Conservation (phyloP, 2,113 vertebrate species). For the Axis porcinus region DNA sequence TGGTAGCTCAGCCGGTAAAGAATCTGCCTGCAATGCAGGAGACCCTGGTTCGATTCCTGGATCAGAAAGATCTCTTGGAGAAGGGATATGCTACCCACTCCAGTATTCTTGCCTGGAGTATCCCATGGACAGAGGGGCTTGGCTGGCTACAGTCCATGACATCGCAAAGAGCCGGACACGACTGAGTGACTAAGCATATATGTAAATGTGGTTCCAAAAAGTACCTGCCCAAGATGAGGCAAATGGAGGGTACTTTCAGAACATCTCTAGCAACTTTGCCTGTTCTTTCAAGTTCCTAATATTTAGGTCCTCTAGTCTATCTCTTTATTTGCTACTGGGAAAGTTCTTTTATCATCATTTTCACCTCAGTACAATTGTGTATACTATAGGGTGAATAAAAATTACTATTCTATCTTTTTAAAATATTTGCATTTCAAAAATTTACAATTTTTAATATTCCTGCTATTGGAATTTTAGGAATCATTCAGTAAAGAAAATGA, state of each 20-base stretch:
- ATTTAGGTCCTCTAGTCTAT: neutral
- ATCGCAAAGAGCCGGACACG: rapidly evolving
- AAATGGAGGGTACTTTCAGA: neutral
- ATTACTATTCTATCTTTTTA: neutral
- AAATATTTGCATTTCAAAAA: neutral
- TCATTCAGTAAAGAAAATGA: neutral
- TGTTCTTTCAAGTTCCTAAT: neutral
- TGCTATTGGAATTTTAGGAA: neutral
- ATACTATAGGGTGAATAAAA: neutral
- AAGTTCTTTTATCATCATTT: neutral
- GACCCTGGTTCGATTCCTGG: neutral
- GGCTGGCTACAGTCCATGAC: neutral
- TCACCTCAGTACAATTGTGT: neutral
- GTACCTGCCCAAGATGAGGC: neutral
- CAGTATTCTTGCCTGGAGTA: neutral
- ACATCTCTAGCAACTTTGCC: neutral
- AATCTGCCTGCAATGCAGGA: neutral
- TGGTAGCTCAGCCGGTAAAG: neutral
- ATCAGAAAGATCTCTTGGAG: neutral
- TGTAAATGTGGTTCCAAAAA: neutral
- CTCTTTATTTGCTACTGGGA: neutral
- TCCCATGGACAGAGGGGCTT: neutral
- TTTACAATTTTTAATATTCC: neutral
- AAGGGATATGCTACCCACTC: neutral
- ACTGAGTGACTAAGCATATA: neutral